Conservation (phyloP, 2,113 vertebrate species). For the Sceloporus undulatus region DNA sequence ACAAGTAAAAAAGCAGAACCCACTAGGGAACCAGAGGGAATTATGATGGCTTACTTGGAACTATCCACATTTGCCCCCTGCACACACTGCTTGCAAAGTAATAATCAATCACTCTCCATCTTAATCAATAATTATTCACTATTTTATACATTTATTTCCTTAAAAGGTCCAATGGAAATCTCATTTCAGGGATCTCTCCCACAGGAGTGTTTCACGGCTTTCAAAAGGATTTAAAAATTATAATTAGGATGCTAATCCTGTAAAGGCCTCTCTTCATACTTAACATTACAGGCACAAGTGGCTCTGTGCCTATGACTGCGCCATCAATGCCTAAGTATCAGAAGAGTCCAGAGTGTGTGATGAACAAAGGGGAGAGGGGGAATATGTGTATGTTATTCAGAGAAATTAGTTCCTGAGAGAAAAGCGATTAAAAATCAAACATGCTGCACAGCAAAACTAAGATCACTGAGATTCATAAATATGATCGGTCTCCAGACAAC, state of each 20-base stretch:
- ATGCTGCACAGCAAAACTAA: neutral
- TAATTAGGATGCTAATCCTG: neutral
- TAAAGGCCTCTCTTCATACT: too few relatives aligned
- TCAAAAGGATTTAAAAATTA: neutral
- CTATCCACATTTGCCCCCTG: too few relatives aligned
- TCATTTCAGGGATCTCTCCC: neutral
- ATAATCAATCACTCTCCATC: too few relatives aligned
- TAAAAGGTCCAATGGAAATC: neutral
- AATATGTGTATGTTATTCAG: neutral
- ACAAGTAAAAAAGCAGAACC: too few relatives aligned
- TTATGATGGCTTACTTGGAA: too few relatives aligned
- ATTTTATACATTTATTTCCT: neutral
- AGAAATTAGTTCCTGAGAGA: neutral
- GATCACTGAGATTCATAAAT: constrained; percentile 6
- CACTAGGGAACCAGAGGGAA: too few relatives aligned
- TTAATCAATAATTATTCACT: neutral
- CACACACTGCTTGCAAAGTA: too few relatives aligned
- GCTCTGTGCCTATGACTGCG: neutral
- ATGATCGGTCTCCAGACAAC: constrained; percentile 1
- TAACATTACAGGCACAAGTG: neutral
- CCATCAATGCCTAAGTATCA: neutral
- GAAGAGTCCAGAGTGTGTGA: neutral
- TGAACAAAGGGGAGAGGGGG: neutral
- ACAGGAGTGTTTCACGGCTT: neutral
- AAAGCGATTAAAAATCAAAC: constrained; percentile 21